Conservation (phyloP, 2,113 vertebrate genomes). For the Lagopus muta region DNA sequence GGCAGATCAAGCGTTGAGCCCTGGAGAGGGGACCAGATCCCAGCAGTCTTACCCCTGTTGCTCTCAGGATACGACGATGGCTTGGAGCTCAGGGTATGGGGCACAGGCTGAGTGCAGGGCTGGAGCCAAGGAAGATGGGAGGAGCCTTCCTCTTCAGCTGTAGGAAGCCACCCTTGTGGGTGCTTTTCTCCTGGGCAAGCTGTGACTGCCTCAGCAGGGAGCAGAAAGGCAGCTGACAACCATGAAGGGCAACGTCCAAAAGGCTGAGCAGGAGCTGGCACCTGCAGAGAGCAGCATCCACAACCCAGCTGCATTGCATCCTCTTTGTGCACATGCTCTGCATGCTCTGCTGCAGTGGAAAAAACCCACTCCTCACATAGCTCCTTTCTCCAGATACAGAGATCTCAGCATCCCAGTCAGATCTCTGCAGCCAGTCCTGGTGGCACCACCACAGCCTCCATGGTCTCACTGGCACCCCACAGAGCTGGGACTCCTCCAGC, state of each 20-base stretch:
- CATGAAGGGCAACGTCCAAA: background rate
- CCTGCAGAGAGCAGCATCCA: background rate
- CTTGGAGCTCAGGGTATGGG: background rate
- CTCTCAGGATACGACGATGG: background rate
- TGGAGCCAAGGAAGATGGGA: background rate
- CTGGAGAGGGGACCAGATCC: background rate
- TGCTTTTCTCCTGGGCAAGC: background rate
- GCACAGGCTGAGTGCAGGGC: background rate
- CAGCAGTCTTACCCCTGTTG: background rate
- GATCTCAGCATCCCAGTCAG: background rate
- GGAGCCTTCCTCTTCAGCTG: conserved; percentile 14
- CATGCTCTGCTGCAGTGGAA: background rate
- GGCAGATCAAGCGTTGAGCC: background rate
- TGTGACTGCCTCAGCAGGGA: background rate
- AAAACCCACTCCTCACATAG: fast-evolving
- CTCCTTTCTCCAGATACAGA: background rate
- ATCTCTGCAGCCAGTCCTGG: background rate
- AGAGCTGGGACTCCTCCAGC: background rate
- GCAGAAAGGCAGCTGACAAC: fast-evolving
- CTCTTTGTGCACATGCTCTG: background rate
- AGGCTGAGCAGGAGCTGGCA: background rate
- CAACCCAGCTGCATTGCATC: background rate
- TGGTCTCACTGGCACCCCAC: background rate
- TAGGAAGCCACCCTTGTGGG: background rate
- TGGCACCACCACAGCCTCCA: background rate